Base-by-base conservation (phyloP, 2,113 vertebrate species). In the Cryptomyrus ogoouensis region DNA sequence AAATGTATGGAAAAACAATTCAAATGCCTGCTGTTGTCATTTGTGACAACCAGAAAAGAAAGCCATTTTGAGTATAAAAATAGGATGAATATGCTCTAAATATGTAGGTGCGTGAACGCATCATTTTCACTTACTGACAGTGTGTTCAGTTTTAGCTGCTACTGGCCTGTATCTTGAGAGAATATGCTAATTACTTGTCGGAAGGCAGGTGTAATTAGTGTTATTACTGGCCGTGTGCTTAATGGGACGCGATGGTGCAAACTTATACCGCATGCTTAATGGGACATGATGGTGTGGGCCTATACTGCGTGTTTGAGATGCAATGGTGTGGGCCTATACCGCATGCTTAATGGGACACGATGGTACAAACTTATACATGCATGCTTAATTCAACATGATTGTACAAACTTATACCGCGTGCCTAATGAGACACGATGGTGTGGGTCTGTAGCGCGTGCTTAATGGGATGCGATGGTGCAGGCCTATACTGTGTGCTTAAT, bases 131-230 rank as follows among this genome's bases (percentile, higher is more conserved):
- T 58, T 35, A 42, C 19, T 89, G 77, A 58, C 50, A 83, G 53
- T 24, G 49, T 89, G 89, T 80, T 50, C 12, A n/a, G 27, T 39
- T 87, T 27, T 52, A 53, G n/a, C 49, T 53, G 47, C 15, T 80
- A 35, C 49, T 52, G 47, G 88, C 15, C 77, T 91, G 90, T 90
- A 91, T 89, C 91, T 91, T 91, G 88, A 89, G 90, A 91, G 92
- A 91, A 89, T 88, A 84, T 90, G 86, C 87, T 92, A 91, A 93
- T 93, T 92, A 92, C 89, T 80, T 85, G 90, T 89, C 89, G 88
- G 91, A 88, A 90, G 89, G 92, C 90, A 88, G 35, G 91, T 91
- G 89, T 92, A 91, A 93, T 93, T 92, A 92, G 90, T 87, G 90
- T 90, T 89, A 90, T 92, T 91, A 92, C 89, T 89, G 91, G 83